phyloP scores from a whole-genome alignment of 2,797 vertebrate species.

The Geotrypetes seraphini region DNA sequence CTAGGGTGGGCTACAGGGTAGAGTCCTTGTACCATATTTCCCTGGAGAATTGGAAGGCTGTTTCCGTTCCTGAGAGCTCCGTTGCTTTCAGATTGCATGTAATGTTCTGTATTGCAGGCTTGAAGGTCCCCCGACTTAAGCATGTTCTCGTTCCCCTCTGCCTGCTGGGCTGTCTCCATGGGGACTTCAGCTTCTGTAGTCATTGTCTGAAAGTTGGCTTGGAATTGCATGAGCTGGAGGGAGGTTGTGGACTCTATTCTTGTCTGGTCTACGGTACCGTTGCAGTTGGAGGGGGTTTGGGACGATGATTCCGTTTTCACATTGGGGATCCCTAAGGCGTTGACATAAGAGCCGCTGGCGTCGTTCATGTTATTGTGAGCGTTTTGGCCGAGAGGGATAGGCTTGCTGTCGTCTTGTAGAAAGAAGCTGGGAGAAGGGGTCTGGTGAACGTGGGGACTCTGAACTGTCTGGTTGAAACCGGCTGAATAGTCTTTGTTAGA shows the following conservation, averaged over 20 bases:
- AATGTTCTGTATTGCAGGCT: constrained; percentile 79
- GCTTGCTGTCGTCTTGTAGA: constrained; percentile 81
- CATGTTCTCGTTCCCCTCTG: constrained; percentile 66
- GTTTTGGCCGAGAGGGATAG: constrained; percentile 54
- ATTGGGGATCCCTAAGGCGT: constrained; percentile 44
- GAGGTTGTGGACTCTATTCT: constrained; percentile 70
- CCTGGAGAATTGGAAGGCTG: constrained; percentile 82
- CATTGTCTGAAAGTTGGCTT: constrained; percentile 79
- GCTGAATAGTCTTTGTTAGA: constrained; percentile 89
- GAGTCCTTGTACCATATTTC: constrained; percentile 86
- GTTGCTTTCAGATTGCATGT: constrained; percentile 70
- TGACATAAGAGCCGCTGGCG: constrained; percentile 55
- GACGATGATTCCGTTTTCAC: constrained; percentile 82
- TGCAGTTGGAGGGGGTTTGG: constrained; percentile 80
- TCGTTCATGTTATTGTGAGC: constrained; percentile 59
- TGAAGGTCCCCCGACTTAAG: constrained; percentile 88
- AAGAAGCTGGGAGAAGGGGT: constrained; percentile 94
- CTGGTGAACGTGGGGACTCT: constrained; percentile 88
- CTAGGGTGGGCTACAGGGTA: constrained; percentile 82
- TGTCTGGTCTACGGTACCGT: constrained; percentile 66
- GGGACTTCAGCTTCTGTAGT: constrained; percentile 82
- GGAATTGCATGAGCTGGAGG: constrained; percentile 92
- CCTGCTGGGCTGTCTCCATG: constrained; percentile 73
- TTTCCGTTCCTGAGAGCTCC: constrained; percentile 51
- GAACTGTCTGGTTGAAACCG: constrained; percentile 78